Percentiles rank a stretch among this genome's conserved stretches.
Evolutionary conservation across 64 coral and sea anemone species (phyloP).

Genomic region (Pocillopora verrucosa): DNA sequence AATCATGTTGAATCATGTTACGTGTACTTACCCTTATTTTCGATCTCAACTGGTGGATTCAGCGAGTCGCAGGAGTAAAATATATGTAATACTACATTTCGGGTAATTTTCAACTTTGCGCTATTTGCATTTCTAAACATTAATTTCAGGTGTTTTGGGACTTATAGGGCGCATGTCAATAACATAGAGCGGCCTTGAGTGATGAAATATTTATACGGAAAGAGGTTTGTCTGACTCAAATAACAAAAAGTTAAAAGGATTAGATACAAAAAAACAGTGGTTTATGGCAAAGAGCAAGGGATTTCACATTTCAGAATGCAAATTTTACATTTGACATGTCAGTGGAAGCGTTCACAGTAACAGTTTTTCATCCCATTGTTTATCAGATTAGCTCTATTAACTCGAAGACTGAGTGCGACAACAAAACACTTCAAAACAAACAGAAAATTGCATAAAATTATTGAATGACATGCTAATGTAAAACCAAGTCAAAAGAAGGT

Average conservation of each 20-base stretch:
- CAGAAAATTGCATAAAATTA: conserved; percentile 5
- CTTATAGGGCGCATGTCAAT: conserved; percentile 7
- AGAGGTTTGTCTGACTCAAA: not conserved
- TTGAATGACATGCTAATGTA: not conserved
- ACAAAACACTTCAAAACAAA: not conserved
- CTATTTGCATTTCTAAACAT: not conserved
- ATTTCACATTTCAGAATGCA: not conserved
- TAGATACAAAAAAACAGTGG: not conserved
- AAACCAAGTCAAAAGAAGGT: not conserved
- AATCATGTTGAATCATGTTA: not conserved
- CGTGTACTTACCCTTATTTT: not conserved
- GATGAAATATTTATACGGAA: conserved; percentile 27
- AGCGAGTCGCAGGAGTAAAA: not conserved
- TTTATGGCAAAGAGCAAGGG: not conserved
- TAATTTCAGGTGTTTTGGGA: conserved; percentile 7
- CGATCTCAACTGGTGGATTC: not conserved
- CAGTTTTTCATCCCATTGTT: not conserved
- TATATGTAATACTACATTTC: not conserved
- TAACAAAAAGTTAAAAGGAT: not conserved
- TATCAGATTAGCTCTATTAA: not conserved
- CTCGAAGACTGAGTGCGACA: not conserved
- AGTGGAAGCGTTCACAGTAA: not conserved
- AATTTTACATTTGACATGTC: not conserved
- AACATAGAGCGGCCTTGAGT: not conserved
- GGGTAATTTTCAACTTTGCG: not conserved